Conservation (phyloP, 2,113 vertebrate species). For the Epinephelus lanceolatus region DNA sequence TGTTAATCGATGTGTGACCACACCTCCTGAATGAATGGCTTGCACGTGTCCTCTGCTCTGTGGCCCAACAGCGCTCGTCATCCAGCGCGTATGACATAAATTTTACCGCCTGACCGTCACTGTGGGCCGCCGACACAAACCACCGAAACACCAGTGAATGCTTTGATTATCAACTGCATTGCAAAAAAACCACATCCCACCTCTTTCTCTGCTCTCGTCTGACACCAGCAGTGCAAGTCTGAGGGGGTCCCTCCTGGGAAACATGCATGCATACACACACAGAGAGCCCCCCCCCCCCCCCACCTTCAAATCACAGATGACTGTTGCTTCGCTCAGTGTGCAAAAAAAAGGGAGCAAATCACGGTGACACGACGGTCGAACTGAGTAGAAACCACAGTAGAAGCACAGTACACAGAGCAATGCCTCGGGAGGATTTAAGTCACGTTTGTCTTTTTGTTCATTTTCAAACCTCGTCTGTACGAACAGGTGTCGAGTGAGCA, state of each 20-base stretch:
- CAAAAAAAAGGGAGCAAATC: slow-evolving; percentile 69
- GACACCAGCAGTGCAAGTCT: slow-evolving; percentile 47
- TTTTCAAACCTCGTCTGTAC: background rate
- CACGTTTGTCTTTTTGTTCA: background rate
- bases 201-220: slow-evolving; percentile 39
- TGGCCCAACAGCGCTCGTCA: background rate
- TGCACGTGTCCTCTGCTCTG: slow-evolving; percentile 21
- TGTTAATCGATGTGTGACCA: background rate
- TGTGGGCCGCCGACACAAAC: slow-evolving; percentile 3
- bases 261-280: slow-evolving; percentile 50
- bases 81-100: background rate
- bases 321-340: slow-evolving; percentile 72
- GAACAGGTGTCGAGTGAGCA: background rate
- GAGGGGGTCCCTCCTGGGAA: background rate
- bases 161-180: slow-evolving; percentile 85
- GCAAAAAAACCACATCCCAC: slow-evolving; percentile 51
- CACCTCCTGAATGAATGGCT: slow-evolving; percentile 16
- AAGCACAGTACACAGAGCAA: slow-evolving; percentile 19
- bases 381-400: slow-evolving; percentile 36
- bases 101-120: background rate
- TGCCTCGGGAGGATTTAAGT: background rate
- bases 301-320: slow-evolving; percentile 45
- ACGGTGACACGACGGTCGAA: slow-evolving; percentile 49
- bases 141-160: slow-evolving; percentile 32
- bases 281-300: slow-evolving; percentile 15